Percentiles rank a stretch among this genome's conserved stretches.
Evolutionary conservation across 92 coral and sea anemone genomes (phyloP).

Genomic region (Epizoanthus rinbou): DNA sequence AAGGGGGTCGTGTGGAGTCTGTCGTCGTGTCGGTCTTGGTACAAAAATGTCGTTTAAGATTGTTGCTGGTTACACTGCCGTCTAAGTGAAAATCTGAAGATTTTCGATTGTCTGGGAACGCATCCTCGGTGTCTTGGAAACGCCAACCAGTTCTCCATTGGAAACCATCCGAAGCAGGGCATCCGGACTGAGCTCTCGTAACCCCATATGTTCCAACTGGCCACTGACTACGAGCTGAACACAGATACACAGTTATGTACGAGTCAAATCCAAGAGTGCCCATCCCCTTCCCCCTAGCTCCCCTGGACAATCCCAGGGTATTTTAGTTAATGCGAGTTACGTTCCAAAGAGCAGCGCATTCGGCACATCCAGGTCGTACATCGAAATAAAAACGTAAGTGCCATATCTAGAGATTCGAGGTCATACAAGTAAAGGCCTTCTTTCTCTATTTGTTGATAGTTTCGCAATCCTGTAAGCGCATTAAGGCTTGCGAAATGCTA

Average conservation of each 20-base stretch:
- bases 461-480: too few relatives aligned
- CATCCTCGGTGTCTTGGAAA: conserved; percentile 60
- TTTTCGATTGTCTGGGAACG: conserved; percentile 36
- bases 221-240: conserved; percentile 55
- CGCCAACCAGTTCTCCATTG: conserved; percentile 66
- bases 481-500: too few relatives aligned
- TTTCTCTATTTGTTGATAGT: too few relatives aligned
- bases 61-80: conserved; percentile 37
- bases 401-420: too few relatives aligned
- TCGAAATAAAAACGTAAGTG: too few relatives aligned
- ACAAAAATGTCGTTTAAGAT: conserved; percentile 50
- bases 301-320: too few relatives aligned
- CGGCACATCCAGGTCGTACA: too few relatives aligned
- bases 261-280: too few relatives aligned
- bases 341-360: too few relatives aligned
- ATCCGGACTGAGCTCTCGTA: conserved; percentile 54
- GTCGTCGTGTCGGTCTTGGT: conserved; percentile 42
- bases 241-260: neutral
- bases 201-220: conserved; percentile 58
- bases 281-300: too few relatives aligned
- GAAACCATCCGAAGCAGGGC: conserved; percentile 49
- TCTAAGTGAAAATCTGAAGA: conserved; percentile 54
- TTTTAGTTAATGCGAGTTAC: too few relatives aligned
- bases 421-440: too few relatives aligned
- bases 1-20: conserved; percentile 26